These are phyloP conservation scores for Zaprionus obscuricornis DNA, from an alignment of 2,888 invertebrate genomes.

Conservation along the genomic window DNA sequence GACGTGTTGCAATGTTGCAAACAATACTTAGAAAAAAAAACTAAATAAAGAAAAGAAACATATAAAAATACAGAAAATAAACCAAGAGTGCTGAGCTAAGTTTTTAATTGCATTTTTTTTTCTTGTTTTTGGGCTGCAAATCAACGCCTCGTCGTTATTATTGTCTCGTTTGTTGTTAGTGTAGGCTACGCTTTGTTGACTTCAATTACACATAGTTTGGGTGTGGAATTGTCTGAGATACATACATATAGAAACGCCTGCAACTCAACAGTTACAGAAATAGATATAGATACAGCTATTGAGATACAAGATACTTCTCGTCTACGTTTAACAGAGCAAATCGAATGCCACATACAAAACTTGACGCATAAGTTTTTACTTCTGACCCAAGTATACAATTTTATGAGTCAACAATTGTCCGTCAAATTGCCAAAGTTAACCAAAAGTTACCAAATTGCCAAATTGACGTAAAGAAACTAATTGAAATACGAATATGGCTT, in stretches of 20 bases:
- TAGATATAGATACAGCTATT: conserved; percentile 41
- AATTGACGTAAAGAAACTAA: conserved; percentile 36
- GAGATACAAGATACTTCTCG: conserved; percentile 39
- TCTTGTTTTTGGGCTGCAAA: conserved; percentile 50
- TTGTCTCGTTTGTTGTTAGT: conserved; percentile 15
- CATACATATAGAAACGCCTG: conserved; percentile 28
- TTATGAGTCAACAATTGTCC: conserved; percentile 43
- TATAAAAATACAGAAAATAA: conserved; percentile 1
- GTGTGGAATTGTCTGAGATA: conserved; percentile 33
- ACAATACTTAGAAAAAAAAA: no score
- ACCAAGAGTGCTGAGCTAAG: conserved; percentile 23
- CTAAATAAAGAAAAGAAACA: conserved; percentile 7
- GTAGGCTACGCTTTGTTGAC: conserved; percentile 62
- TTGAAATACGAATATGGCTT: conserved; percentile 35
- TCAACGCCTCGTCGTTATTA: conserved; percentile 53
- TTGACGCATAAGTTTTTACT: not conserved
- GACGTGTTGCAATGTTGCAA: conserved; percentile 43
- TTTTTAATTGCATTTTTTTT: conserved; percentile 62
- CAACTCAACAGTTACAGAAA: conserved; percentile 25
- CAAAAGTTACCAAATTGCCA: conserved; percentile 22
- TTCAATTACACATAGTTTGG: conserved; percentile 31
- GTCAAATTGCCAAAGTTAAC: conserved; percentile 20
- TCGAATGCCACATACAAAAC: conserved; percentile 14
- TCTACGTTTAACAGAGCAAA: conserved; percentile 46
- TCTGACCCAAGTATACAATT: conserved; percentile 21